These are phyloP conservation scores for Mallotus villosus DNA, from an alignment of 2,797 vertebrate genomes.

Conservation along the genomic window DNA sequence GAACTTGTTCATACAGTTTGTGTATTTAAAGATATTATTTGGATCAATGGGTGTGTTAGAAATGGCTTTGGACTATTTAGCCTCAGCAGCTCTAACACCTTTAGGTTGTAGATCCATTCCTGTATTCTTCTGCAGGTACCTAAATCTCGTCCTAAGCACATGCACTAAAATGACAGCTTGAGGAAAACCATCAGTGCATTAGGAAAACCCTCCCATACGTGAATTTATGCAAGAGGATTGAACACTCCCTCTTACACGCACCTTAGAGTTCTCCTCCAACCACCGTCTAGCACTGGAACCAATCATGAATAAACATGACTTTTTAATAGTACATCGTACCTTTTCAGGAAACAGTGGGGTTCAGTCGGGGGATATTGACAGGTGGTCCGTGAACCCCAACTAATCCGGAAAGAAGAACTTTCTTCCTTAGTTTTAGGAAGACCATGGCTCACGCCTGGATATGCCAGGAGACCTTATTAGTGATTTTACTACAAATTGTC, in stretches of 20 bases:
- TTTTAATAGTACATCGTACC: slow-evolving; percentile 46
- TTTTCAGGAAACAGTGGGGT: slow-evolving; percentile 50
- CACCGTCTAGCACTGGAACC: slow-evolving; percentile 20
- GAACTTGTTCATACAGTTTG: background rate
- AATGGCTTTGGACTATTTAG: no score
- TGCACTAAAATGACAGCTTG: background rate
- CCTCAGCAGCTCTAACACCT: no score
- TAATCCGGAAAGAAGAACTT: slow-evolving; percentile 55
- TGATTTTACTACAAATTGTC: slow-evolving; percentile 79
- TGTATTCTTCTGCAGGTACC: no score
- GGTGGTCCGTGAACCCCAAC: slow-evolving; percentile 59
- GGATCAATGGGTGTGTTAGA: no score
- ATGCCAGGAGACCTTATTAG: slow-evolving; percentile 55
- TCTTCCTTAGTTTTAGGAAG: slow-evolving; percentile 50
- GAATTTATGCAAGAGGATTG: background rate
- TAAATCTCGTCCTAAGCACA: no score
- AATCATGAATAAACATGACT: slow-evolving; percentile 65
- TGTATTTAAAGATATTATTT: background rate
- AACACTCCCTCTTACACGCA: slow-evolving; percentile 22
- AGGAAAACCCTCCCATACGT: background rate
- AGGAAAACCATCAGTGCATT: no score
- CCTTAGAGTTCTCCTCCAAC: slow-evolving; percentile 38
- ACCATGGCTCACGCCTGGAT: slow-evolving; percentile 73
- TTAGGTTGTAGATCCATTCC: no score
- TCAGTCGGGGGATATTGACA: slow-evolving; percentile 61